These are phyloP conservation scores for Apamea epomidion DNA, from an alignment of 2,888 invertebrate genomes.

Conservation along the genomic window DNA sequence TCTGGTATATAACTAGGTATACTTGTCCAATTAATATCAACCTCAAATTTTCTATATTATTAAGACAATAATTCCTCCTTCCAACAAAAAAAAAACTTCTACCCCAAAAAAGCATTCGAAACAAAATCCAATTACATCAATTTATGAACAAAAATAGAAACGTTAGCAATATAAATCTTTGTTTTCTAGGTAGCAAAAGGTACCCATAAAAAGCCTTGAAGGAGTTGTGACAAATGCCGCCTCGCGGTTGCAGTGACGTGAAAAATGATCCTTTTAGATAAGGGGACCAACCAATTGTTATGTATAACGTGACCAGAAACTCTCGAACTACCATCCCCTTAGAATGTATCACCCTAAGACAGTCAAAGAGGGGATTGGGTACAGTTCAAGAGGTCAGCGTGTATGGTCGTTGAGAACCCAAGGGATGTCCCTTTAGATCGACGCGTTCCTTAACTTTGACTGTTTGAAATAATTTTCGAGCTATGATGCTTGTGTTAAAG, in stretches of 20 bases:
- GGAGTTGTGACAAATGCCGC: slow-evolving; percentile 86
- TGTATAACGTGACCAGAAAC: slow-evolving; percentile 76
- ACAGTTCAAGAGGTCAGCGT: slow-evolving; percentile 60
- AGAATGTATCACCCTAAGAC: neutral
- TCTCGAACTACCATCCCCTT: slow-evolving; percentile 63
- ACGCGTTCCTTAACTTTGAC: slow-evolving; percentile 70
- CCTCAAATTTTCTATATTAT: neutral
- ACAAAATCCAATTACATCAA: slow-evolving; percentile 67
- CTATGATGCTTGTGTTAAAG: slow-evolving; percentile 64
- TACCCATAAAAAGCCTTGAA: slow-evolving; percentile 83
- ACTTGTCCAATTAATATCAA: neutral
- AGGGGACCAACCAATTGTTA: slow-evolving; percentile 85
- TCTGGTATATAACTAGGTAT: neutral
- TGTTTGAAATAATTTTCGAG: slow-evolving; percentile 78
- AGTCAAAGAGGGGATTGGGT: slow-evolving; percentile 4
- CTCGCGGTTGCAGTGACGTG: slow-evolving; percentile 85
- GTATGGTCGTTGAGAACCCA: slow-evolving; percentile 65
- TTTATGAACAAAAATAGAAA: slow-evolving; percentile 66
- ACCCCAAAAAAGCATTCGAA: slow-evolving; percentile 50
- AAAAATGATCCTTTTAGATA: slow-evolving; percentile 88
- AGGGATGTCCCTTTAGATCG: slow-evolving; percentile 74
- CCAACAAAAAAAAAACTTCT: neutral
- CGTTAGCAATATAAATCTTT: slow-evolving; percentile 77
- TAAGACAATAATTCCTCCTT: neutral
- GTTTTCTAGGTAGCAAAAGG: slow-evolving; percentile 77